Base-by-base conservation (phyloP, 1,140 invertebrate species). In the Dryas iulia region DNA sequence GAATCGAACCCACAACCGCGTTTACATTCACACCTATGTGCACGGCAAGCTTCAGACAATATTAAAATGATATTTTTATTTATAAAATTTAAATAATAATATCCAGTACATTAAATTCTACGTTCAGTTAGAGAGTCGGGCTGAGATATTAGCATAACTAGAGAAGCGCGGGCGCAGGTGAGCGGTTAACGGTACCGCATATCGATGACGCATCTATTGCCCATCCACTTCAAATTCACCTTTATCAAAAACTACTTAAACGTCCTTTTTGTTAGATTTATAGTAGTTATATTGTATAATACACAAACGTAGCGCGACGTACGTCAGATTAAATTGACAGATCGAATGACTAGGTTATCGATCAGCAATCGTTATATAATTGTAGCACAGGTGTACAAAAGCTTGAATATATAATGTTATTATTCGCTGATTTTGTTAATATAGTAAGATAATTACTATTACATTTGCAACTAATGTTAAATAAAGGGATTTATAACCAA, bases 111-210 rank as follows among this genome's bases (percentile, higher is more conserved):
- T 26, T 10, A 30, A 53, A 59, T 14, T 63, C 59, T 18, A 59
- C 63, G 63, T 66, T 70, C 63, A 59, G 33, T 66, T 71, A 56
- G 59, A 71, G 59, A 71, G 78, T 77, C 78, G 83, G 76, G 75
- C 76, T 84, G 73, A 79, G 61, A 79, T 76, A 88, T 89, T 89
- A 89, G 84, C 88, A 89, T 89, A 88, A 87, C 87, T 79, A 88
- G 83, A 87, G 85, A 90, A 82, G 85, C 81, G 83, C 87, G 82
- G 76, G 81, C 85, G 86, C 87, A 90, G 88, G 86, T 90, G 88
- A 90, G 75, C 84, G 84, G 64, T 69, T 89, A 89, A 89, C 87
- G 87, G 87, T 69, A 88, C 81, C 72, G 77, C 69, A 77, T 78
- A 84, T 83, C 81, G 72, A 81, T 72, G 80, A 84, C 81, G 76